These are phyloP conservation scores for Priocnemis perturbator DNA, from an alignment of 2,888 invertebrate genomes.

Conservation along the genomic window DNA sequence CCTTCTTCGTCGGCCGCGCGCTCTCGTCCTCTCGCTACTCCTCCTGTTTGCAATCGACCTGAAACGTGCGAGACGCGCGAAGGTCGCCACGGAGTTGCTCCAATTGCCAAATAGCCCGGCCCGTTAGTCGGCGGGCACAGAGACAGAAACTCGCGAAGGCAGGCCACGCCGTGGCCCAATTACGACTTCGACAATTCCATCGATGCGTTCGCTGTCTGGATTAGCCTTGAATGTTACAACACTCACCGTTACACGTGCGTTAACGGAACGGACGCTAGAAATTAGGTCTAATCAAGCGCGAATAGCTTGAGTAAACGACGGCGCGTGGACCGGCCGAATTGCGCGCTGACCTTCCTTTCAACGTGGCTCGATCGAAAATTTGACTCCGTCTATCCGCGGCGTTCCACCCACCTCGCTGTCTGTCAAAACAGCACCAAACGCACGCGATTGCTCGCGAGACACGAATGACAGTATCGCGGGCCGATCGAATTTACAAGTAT, in stretches of 20 bases:
- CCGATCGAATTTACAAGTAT: slow-evolving; percentile 22
- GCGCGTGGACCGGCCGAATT: neutral
- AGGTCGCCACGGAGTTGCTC: slow-evolving; percentile 14
- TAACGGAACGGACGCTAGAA: slow-evolving; percentile 16
- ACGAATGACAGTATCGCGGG: slow-evolving; percentile 30
- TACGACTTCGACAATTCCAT: slow-evolving; percentile 1
- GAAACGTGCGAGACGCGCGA: slow-evolving; percentile 10
- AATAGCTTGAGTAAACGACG: slow-evolving; percentile 6
- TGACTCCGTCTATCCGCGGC: no score
- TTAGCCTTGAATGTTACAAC: slow-evolving; percentile 39
- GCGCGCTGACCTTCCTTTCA: slow-evolving; percentile 18
- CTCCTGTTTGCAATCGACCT: neutral
- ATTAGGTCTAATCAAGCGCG: slow-evolving; percentile 13
- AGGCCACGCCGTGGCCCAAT: neutral
- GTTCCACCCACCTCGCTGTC: slow-evolving; percentile 3
- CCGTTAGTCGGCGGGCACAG: slow-evolving; percentile 9
- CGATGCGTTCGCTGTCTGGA: slow-evolving; percentile 1
- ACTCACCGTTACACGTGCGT: slow-evolving; percentile 27
- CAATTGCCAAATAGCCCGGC: slow-evolving; percentile 9
- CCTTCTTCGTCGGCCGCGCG: neutral
- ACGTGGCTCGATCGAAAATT: neutral
- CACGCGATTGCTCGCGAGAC: slow-evolving; percentile 28
- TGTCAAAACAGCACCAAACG: slow-evolving; percentile 28
- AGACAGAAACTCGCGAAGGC: slow-evolving; percentile 14
- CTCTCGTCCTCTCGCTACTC: neutral